Evolutionary conservation across 2,797 vertebrate genomes (phyloP).

Genomic region (Rhincodon typus): DNA sequence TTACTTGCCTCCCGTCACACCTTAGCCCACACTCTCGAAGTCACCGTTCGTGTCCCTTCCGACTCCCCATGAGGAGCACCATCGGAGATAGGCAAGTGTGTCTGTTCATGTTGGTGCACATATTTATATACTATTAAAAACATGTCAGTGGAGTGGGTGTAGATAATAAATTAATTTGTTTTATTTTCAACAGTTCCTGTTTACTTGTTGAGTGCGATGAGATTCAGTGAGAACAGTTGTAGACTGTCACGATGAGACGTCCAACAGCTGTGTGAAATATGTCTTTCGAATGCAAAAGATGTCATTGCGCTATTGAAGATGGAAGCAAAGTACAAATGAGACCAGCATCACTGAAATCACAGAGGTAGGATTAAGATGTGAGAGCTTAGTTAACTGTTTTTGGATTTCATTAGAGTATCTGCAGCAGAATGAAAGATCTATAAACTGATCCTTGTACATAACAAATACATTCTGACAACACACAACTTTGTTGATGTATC

Average conservation of each 20-base stretch:
- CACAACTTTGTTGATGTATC: no score
- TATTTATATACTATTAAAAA: not conserved
- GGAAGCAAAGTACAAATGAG: not conserved
- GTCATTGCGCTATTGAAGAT: not conserved
- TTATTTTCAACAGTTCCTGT: constrained; percentile 12
- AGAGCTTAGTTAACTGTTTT: not conserved
- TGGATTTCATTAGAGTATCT: no score
- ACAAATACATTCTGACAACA: not conserved
- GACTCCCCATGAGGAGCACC: not conserved
- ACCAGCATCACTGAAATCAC: not conserved
- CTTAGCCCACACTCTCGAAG: not conserved
- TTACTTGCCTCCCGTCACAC: not conserved
- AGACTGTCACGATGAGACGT: not conserved
- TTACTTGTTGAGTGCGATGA: constrained; percentile 4
- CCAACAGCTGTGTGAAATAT: constrained; percentile 9
- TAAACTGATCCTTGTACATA: not conserved
- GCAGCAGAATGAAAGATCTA: not conserved
- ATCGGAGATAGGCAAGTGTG: not conserved
- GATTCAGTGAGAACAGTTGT: constrained; percentile 21
- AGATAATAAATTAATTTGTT: constrained; percentile 6
- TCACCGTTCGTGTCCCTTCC: not conserved
- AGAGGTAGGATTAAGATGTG: not conserved
- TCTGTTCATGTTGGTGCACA: not conserved
- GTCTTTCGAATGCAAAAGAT: not conserved
- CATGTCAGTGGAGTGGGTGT: not conserved